phyloP scores from a whole-genome alignment of 2,888 invertebrate species.

The Cheiracanthium punctorium region DNA sequence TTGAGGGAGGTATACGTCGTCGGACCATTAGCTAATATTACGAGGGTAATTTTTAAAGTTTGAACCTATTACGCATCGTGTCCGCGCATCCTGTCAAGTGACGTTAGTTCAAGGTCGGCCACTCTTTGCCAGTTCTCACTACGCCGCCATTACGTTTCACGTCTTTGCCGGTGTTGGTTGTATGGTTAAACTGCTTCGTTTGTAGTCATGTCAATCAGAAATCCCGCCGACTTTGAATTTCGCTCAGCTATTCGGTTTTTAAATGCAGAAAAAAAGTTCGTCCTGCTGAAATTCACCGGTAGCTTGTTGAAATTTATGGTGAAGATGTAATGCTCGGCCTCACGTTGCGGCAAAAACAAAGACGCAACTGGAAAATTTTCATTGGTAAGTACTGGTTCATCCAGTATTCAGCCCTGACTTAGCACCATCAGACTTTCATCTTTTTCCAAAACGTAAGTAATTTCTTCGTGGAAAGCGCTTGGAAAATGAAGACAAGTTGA shows the following conservation, averaged over 20 bases:
- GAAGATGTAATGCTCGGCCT: background rate
- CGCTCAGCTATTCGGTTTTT: background rate
- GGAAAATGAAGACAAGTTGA: background rate
- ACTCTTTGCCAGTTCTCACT: background rate
- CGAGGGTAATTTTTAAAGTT: no score
- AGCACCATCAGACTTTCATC: slow-evolving; percentile 4
- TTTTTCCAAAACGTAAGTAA: slow-evolving; percentile 14
- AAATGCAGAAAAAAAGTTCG: background rate
- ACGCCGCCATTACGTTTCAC: background rate
- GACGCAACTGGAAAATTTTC: background rate
- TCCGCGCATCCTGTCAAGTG: background rate
- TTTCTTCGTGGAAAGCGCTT: background rate
- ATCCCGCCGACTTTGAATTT: background rate
- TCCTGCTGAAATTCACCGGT: slow-evolving; percentile 14
- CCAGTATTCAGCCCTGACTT: no score
- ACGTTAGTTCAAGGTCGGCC: background rate
- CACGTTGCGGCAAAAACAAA: slow-evolving; percentile 25
- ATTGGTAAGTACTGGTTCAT: background rate
- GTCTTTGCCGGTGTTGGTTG: background rate
- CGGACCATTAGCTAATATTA: no score
- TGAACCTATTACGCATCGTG: no score
- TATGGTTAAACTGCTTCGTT: slow-evolving; percentile 6
- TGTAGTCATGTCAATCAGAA: slow-evolving; percentile 1
- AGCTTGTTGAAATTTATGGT: slow-evolving; percentile 16
- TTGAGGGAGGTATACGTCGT: no score